Base-by-base conservation (phyloP, 2,797 vertebrate species). In the Gallinago solitaria region DNA sequence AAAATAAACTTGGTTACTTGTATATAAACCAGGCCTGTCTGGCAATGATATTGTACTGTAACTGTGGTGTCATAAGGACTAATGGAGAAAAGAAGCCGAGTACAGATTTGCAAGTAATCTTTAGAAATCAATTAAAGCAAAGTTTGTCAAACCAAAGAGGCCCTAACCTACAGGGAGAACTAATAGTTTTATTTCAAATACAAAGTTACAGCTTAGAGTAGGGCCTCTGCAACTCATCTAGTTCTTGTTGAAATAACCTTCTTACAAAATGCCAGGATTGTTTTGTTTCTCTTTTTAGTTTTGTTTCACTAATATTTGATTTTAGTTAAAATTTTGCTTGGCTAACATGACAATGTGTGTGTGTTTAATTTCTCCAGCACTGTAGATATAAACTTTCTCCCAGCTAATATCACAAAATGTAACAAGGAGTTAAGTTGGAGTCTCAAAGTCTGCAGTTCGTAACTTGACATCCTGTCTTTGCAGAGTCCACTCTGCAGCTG, bases 401-500 rank as follows among this genome's bases (percentile, higher is more conserved):
- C 71, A 93, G 94, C 96, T 98, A 97, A 97, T 98, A 97, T 97
- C 96, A 85, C 89, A 96, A 97, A 97, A 97, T 88, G 95, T 97
- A 97, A 97, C 89, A 97, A 97, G 91, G 95, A 95, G 94, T 97
- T 97, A 96, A 96, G 73, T 84, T 97, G 97, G 97, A 98, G 98
- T 98, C 98, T 18, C 95, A 85, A 94, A 97, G 97, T 98, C 97
- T 98, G 96, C 97, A 93, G 95, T 95, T 96, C 83, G 96, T 98
- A 98, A 98, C 96, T 96, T 97, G 97, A 97, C 95, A 96, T 97
- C 96, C 95, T 97, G 95, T 95, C 97, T 98, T 97, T 97, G 97
- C 96, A 65, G 76, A 96, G 95, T 96, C 94, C 95, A 96, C 95
- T 97, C 94, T 92, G 86, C 84, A 95, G 96, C 96, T 94, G 96